Base-by-base conservation (phyloP, 2,797 vertebrate species). In the Sebastes flavidus region DNA sequence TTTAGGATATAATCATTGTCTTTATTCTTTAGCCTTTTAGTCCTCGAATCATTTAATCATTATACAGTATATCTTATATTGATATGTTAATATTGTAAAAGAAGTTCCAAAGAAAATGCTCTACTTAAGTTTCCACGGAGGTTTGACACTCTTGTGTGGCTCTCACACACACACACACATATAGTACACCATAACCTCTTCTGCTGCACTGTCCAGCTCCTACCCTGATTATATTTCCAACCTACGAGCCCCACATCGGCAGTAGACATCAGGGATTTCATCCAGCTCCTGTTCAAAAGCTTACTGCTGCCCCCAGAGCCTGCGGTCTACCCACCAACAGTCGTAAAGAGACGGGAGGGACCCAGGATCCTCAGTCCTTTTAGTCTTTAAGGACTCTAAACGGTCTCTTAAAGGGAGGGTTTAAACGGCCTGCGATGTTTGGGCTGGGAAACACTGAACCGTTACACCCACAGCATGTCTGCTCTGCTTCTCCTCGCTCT, bases 201-300 rank as follows among this genome's bases (percentile, higher is more conserved):
- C 46, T 54, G 68, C 65, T 67, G 36, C 14, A 55, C 62, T 74
- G 85, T 84, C 65, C 68, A 70, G 58, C 65, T 79, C 82, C 76
- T 68, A 69, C 22, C 36, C 67, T 91, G 84, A 92, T 89, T 87
- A 59, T 82, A 84, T 93, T 92, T 92, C 92, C 91, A 91, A 78
- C 8, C 55, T 75, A 1, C 12, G 9, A 82, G 76, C 59, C 34
- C 29, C 30, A 55, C 72, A 82, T 85, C 75, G 38, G 38, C 7
- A 78, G 79, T 56, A 89, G 80, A 91, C 87, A 58, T 81, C 20
- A 72, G 83, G 75, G 89, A 88, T 75, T 86, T 86, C 59, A 63
- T 87, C 55, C 83, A 67, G 72, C 81, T 87, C 16, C 91, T 92
- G 91, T 59, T 84, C n/a, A 63, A 93, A 77, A 87, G 87, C 87